A percentile compares a stretch with the other conserved stretches of the same genome.
phyloP scores from a whole-genome alignment of 2,888 invertebrate species.

The Sycophila texana region DNA sequence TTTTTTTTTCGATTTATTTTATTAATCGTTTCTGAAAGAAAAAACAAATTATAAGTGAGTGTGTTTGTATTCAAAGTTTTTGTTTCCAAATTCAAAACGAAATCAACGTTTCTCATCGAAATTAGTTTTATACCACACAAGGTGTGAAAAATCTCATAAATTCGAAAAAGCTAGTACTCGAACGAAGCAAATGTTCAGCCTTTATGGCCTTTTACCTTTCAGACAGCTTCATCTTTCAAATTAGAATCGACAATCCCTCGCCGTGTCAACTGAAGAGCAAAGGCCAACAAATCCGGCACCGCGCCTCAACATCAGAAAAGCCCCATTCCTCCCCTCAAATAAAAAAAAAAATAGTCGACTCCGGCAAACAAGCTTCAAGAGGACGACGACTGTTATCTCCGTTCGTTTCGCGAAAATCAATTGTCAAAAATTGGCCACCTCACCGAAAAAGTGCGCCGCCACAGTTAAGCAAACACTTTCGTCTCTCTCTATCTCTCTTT shows the following conservation, averaged over 20 bases:
- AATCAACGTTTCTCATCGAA: no score
- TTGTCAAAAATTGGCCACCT: slow-evolving; percentile 32
- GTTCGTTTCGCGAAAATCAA: slow-evolving; percentile 28
- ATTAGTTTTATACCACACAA: no score
- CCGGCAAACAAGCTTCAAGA: not conserved
- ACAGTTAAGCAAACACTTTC: slow-evolving; percentile 21
- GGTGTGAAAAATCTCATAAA: no score
- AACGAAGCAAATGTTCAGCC: no score
- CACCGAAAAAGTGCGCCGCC: slow-evolving; percentile 18
- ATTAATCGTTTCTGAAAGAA: no score
- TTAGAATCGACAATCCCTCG: slow-evolving; percentile 1
- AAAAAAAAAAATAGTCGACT: not conserved
- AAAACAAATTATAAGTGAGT: no score
- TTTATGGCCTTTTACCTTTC: no score
- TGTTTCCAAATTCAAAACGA: no score
- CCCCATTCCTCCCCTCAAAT: not conserved
- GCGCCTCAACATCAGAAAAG: not conserved
- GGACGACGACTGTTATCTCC: not conserved
- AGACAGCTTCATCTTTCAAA: not conserved
- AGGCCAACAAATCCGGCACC: slow-evolving; percentile 4
- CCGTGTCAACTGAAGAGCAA: not conserved
- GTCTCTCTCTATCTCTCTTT: not conserved
- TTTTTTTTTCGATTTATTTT: no score
- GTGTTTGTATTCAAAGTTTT: no score
- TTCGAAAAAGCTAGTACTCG: no score